A percentile compares a stretch with the other conserved stretches of the same genome.
Evolutionary conservation across 2,888 invertebrate species (phyloP).

Genomic region (Napeogenes sylphis): DNA sequence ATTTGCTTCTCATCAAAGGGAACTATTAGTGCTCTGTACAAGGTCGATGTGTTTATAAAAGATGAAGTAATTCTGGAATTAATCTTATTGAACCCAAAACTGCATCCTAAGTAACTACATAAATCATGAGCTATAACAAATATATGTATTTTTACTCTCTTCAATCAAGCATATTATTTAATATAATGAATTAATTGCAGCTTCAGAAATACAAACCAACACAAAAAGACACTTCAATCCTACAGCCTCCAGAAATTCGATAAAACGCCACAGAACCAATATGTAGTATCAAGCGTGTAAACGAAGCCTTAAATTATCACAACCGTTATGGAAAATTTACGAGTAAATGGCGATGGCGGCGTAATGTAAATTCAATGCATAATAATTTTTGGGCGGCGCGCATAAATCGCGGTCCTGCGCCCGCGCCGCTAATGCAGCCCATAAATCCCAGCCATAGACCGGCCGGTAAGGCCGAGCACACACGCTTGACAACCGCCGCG

Average conservation of each 20-base stretch:
- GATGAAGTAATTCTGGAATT: constrained; percentile 4
- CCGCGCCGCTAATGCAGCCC: constrained; percentile 32
- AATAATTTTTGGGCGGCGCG: constrained; percentile 28
- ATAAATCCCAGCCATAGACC: constrained; percentile 28
- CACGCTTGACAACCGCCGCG: background rate
- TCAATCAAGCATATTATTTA: too few relatives aligned
- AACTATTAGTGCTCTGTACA: constrained; percentile 5
- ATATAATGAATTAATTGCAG: too few relatives aligned
- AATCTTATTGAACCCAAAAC: constrained; percentile 1
- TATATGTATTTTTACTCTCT: too few relatives aligned
- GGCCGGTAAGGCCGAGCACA: constrained; percentile 9
- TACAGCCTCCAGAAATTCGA: background rate
- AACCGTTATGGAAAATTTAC: constrained; percentile 17
- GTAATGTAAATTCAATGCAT: constrained; percentile 22
- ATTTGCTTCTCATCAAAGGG: constrained; percentile 27
- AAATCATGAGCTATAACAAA: background rate
- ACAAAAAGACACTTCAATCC: too few relatives aligned
- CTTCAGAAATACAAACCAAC: too few relatives aligned
- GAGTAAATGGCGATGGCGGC: constrained; percentile 13
- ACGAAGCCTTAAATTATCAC: constrained; percentile 11
- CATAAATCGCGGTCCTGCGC: constrained; percentile 23
- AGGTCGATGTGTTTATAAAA: constrained; percentile 8
- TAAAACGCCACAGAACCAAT: background rate
- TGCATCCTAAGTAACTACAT: background rate
- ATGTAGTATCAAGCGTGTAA: constrained; percentile 15